Evolutionary conservation across 2,113 vertebrate genomes (phyloP).

Genomic region (Prionailurus bengalensis): DNA sequence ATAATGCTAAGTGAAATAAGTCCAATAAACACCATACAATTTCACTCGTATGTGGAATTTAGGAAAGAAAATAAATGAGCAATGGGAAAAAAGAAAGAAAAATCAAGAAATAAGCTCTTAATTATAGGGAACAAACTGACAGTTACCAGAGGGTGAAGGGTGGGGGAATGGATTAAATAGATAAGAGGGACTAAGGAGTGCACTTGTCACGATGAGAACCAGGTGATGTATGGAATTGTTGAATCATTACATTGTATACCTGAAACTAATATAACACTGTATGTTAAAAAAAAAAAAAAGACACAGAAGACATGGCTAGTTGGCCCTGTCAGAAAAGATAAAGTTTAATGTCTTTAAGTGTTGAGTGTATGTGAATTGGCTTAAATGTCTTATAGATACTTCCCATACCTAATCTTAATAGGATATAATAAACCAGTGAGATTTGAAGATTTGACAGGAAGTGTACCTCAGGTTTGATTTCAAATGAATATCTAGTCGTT

Average conservation of each 20-base stretch:
- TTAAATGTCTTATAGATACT: not conserved
- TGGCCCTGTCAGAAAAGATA: not conserved
- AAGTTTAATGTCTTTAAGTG: not conserved
- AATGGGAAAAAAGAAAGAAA: not conserved
- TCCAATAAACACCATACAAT: not conserved
- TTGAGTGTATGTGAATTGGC: not conserved
- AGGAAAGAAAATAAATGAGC: not conserved
- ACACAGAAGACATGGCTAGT: not conserved
- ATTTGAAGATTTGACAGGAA: not conserved
- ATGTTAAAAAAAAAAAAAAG: not conserved
- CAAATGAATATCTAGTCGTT: not conserved
- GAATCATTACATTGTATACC: not conserved
- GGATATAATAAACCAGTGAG: not conserved
- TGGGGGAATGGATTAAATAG: not conserved
- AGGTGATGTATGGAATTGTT: not conserved
- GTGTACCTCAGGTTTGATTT: not conserved
- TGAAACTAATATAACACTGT: not conserved
- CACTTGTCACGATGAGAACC: not conserved
- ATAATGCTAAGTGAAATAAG: not conserved
- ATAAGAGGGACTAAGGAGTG: not conserved
- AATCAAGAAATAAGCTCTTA: not conserved
- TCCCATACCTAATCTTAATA: not conserved
- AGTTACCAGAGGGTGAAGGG: not conserved
- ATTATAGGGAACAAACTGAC: not conserved
- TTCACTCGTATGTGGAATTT: not conserved